Evolutionary conservation across 2,797 vertebrate genomes (phyloP).

Genomic region (Oryzias sinensis): DNA sequence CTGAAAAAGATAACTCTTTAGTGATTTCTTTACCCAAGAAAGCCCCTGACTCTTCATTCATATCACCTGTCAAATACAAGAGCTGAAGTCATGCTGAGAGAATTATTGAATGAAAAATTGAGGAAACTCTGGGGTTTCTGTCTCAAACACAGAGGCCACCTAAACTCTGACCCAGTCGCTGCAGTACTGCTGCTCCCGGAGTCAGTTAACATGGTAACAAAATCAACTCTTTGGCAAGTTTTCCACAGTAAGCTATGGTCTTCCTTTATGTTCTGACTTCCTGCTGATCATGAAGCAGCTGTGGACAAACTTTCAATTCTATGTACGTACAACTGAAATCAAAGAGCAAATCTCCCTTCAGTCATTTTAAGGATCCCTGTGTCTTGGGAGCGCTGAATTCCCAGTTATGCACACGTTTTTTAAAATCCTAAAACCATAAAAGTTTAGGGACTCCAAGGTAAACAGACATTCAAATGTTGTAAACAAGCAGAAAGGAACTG

Average conservation of each 20-base stretch:
- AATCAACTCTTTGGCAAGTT: neutral
- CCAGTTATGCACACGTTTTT: too few relatives aligned
- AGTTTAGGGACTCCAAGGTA: too few relatives aligned
- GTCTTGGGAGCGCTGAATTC: too few relatives aligned
- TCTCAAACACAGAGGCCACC: neutral
- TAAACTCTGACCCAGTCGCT: neutral
- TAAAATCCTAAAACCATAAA: too few relatives aligned
- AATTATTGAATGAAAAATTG: too few relatives aligned
- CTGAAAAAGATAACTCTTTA: slow-evolving; percentile 43
- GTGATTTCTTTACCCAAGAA: too few relatives aligned
- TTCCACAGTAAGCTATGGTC: neutral
- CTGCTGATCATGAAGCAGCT: neutral
- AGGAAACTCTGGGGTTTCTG: neutral
- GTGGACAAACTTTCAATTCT: neutral
- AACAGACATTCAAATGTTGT: neutral
- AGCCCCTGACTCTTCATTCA: too few relatives aligned
- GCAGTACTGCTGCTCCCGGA: neutral
- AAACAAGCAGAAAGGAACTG: neutral
- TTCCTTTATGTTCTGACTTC: neutral
- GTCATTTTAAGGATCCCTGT: too few relatives aligned
- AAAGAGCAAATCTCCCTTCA: too few relatives aligned
- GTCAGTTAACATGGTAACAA: slow-evolving; percentile 1
- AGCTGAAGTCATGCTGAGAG: too few relatives aligned
- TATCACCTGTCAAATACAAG: too few relatives aligned
- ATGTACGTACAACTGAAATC: too few relatives aligned